Base-by-base conservation (phyloP, 2,113 vertebrate species). In the Promerops cafer region DNA sequence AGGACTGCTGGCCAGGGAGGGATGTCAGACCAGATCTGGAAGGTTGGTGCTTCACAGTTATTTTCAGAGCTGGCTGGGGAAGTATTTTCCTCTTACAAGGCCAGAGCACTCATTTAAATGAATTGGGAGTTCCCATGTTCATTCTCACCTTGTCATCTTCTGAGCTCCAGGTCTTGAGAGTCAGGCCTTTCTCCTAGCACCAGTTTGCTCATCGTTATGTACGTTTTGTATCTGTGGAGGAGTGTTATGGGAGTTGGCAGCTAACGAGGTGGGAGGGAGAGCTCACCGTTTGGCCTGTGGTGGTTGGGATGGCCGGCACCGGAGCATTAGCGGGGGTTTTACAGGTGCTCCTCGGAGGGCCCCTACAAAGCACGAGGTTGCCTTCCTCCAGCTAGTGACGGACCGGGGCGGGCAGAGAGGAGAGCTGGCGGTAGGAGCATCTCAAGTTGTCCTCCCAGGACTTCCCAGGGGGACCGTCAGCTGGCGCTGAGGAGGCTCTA, bases 171-270 rank as follows among this genome's bases (percentile, higher is more conserved):
- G 45, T 74, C 22, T 8, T 2, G 11, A 28, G 42, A 12, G 11
- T 5, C 44, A 5, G 44, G 24, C 30, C 68, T 60, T 66, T 18
- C 7, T 18, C 10, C 13, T 4, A 54, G 17, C 4, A 10, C 21
- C 37, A 1, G 7, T 37, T 61, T 21, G 19, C 47, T 14, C 28
- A 9, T 35, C 5, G 11, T 9, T 37, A 0, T 3, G 23, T 16
- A 1, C 1, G 2, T 11, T 14, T 2, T 0, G 1, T 11, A 6
- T 2, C 31, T 6, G 54, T 4, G 66, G 42, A 3, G 1, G 27
- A 19, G 4, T 2, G 28, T 23, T 28, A 13, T 0, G 8, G 50
- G 49, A 64, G 44, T 1, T 31, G 71, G 57, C 45, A 35, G 35
- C 33, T 31, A 2, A 11, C 1, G 49, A 37, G 40, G 9, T 0